Conservation (phyloP, 2,113 vertebrate species). For the Vidua macroura region DNA sequence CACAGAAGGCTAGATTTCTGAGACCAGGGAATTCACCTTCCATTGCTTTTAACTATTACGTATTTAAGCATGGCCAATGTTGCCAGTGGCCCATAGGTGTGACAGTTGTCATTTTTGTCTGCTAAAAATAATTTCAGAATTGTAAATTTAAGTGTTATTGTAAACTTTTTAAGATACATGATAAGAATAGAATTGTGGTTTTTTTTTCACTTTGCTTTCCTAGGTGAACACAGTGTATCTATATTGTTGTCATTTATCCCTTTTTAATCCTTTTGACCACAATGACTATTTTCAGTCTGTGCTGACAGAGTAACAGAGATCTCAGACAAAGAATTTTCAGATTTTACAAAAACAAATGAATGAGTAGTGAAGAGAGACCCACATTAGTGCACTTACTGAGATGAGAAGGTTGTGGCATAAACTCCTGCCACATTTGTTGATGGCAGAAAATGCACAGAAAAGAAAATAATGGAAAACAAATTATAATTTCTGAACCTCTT, state of each 20-base stretch:
- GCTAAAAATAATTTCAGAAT: background rate
- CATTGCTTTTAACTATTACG: background rate
- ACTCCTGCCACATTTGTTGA: background rate
- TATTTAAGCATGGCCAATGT: background rate
- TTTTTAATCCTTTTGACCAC: background rate
- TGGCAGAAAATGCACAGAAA: background rate
- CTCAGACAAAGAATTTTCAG: background rate
- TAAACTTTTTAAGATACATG: background rate
- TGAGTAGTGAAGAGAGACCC: background rate
- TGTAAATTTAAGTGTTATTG: background rate
- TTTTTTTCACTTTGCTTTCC: background rate
- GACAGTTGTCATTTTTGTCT: background rate
- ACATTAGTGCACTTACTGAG: background rate
- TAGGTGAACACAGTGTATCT: background rate
- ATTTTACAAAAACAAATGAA: background rate
- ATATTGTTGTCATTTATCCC: background rate
- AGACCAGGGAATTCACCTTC: background rate
- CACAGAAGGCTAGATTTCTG: background rate
- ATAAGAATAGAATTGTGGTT: background rate
- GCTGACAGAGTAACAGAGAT: background rate
- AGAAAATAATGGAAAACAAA: background rate
- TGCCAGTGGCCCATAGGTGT: background rate
- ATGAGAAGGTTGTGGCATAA: background rate
- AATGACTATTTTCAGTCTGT: background rate
- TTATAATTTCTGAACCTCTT: background rate